phyloP scores from a whole-genome alignment of 1,140 invertebrate species.

The Cherax quadricarinatus region DNA sequence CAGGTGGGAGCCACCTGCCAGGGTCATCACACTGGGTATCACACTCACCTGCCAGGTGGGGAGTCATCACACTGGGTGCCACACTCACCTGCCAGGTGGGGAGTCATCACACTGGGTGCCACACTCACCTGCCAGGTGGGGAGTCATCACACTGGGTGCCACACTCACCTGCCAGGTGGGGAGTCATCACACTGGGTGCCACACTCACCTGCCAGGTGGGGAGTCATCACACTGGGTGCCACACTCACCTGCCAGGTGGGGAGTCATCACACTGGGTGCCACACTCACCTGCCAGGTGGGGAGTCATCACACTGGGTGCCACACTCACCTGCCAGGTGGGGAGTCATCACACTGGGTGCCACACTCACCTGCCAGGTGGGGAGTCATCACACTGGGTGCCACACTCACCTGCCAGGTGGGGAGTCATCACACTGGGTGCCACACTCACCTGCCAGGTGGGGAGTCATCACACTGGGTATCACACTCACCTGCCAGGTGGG shows the following conservation, averaged over 20 bases:
- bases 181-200: slow-evolving; percentile 5
- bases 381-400: too few relatives aligned
- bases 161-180: too few relatives aligned
- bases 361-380: slow-evolving; percentile 39
- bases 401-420: too few relatives aligned
- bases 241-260: slow-evolving; percentile 39
- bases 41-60: too few relatives aligned
- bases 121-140: slow-evolving; percentile 39
- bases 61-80: slow-evolving; percentile 5
- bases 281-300: too few relatives aligned
- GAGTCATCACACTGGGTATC: slow-evolving; percentile 56
- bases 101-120: slow-evolving; percentile 58
- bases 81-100: neutral
- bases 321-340: neutral
- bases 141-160: too few relatives aligned
- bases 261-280: too few relatives aligned
- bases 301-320: slow-evolving; percentile 5
- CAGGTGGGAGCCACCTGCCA: too few relatives aligned
- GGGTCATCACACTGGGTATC: too few relatives aligned
- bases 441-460: neutral
- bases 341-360: slow-evolving; percentile 58
- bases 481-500: slow-evolving; percentile 39
- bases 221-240: slow-evolving; percentile 58
- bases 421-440: slow-evolving; percentile 5
- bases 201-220: neutral